Evolutionary conservation across 2,797 vertebrate genomes (phyloP).

Genomic region (Scomberomorus guttatus): DNA sequence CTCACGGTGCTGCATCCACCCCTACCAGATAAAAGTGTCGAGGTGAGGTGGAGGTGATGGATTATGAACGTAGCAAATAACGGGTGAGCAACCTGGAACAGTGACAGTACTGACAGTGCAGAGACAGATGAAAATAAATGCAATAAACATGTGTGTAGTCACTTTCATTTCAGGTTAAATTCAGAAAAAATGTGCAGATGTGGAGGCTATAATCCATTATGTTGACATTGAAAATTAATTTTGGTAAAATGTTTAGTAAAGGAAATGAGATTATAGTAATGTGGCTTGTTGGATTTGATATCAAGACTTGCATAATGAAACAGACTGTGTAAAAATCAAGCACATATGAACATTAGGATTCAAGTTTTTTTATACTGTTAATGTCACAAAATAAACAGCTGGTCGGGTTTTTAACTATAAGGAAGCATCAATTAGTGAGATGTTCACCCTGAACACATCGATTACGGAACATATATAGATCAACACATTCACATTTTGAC

Average conservation of each 20-base stretch:
- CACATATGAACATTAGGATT: too few species aligned
- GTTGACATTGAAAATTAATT: not conserved
- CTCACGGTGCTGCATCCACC: constrained; percentile 8
- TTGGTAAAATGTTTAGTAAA: not conserved
- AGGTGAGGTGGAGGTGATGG: constrained; percentile 53
- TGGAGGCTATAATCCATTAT: not conserved
- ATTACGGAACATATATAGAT: too few species aligned
- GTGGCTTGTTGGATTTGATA: not conserved
- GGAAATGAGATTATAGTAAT: not conserved
- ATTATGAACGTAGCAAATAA: constrained; percentile 44
- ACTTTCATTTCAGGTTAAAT: not conserved
- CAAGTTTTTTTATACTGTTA: too few species aligned
- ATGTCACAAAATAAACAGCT: too few species aligned
- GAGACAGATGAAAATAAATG: constrained; percentile 29
- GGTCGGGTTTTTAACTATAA: too few species aligned
- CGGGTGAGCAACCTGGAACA: not conserved
- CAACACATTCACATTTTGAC: too few species aligned
- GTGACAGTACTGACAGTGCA: constrained; percentile 4
- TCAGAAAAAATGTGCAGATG: not conserved
- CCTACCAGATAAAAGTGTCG: constrained; percentile 19
- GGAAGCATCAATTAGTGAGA: too few species aligned
- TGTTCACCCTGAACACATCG: too few species aligned
- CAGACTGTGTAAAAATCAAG: too few species aligned
- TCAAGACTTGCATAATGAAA: not conserved
- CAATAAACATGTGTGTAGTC: constrained; percentile 23